Base-by-base conservation (phyloP, 2,797 vertebrate genomes). In the Lepilemur septentrionalis region DNA sequence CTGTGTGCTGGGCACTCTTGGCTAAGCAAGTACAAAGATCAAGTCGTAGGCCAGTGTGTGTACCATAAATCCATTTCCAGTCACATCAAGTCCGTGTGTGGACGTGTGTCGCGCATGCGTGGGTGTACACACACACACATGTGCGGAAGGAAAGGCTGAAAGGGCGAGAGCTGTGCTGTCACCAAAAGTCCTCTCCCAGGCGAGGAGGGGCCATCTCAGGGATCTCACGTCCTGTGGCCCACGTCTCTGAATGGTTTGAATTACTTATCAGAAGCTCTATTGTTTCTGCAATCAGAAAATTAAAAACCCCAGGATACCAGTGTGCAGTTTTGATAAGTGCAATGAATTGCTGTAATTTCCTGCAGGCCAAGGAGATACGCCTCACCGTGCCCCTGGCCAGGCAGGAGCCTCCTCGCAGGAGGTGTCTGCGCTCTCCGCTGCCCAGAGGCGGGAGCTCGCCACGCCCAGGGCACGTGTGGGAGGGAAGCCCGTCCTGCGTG, bases 361-460 rank as follows among this genome's bases (percentile, higher is more conserved):
- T 35, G 30, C 38, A 32, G 35, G 11, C 70, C 0, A 0, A 55
- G 59, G 55, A n/a, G 91, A 82, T 17, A 30, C 7, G 0, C 35
- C 25, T 7, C 11, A 20, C 43, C 2, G 2, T 25, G 30, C 50
- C 43, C 28, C 48, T 0, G 30, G 67, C 43, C 14, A 11, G 35
- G 41, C 50, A 25, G 35, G n/a, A 69, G 48, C 28, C 59, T 69
- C 35, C 1, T 1, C 1, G 0, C 7, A 6, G 2, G 0, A 17
- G 32, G 17, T 7, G 70, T 38, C 11, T 2, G 22, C 5, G 30
- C 28, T 88, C 30, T 76, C 91, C 0, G 50, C 48, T 85, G 32
- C 14, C 46, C 75, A 12, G 93, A 97, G 70, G 63, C 89, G 46
- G 79, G 73, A 83, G 96, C 96, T 93, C 95, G 55, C 43, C 32